Evolutionary conservation across 2,888 invertebrate species (phyloP), one percentile per base, ranked within the genome.

Genomic region (Eilema griseolum): DNA sequence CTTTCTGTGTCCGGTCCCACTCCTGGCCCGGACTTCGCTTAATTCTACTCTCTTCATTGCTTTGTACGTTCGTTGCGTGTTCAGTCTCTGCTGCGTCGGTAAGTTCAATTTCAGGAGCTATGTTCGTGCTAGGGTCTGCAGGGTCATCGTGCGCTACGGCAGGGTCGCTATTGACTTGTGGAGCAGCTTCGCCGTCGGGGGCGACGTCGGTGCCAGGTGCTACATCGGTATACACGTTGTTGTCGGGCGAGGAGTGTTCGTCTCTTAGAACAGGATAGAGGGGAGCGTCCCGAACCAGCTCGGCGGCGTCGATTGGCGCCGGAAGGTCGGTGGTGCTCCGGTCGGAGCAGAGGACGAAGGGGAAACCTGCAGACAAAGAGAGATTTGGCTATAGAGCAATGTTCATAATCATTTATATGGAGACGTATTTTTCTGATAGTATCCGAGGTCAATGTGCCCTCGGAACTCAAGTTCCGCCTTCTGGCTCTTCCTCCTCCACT

Each of bases 1-100:
- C 93, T 88, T 93, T 93, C 20, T 89, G 61, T 2, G 85, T 76
- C 65, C 88, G 89, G 4, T 93, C 91, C 90, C 88, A 89, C 28
- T 91, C 88, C 46, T 90, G 88, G 4, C 82, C 90, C 52, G 90
- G 90, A 67, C 91, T 93, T 23, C 94, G 86, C 79, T 93, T 94
- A 65, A 76, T 82, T 71, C 93, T 83, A 28, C 83, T 88, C 2
- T 83, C 76, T 16, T 65, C 79, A 57, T 77, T 82, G 57, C 37
- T 85, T 80, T 86, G 87, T 80, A 85, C 86, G 70, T 86, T 84
- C 69, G 84, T 85, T 87, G 77, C 88, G 3, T 86, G 81, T 67
- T 88, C 89, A 85, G 86, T 85, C 84, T 88, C 89, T 67, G 46
- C 60, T 70, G 46, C 66, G 10, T 64, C 26, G 46, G 56, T 64